Percentiles rank a stretch among this genome's conserved stretches.
These are phyloP conservation scores for Malthinus seriepunctatus DNA, from an alignment of 2,888 invertebrate species.

Conservation along the genomic window DNA sequence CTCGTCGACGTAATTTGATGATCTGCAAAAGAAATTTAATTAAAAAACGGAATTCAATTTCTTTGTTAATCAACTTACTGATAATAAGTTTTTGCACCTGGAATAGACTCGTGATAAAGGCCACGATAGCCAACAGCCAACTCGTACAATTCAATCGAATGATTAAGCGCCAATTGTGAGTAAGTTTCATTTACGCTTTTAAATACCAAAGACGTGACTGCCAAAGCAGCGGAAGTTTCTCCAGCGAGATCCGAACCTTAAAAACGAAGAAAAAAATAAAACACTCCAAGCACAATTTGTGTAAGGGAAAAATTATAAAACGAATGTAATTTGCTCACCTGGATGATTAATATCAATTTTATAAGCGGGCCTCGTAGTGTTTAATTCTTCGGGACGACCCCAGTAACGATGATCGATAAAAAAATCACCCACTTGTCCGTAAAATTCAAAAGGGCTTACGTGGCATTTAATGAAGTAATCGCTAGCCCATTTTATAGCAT, in stretches of 20 bases:
- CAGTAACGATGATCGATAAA: constrained; percentile 61
- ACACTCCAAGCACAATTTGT: no score
- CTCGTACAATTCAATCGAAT: constrained; percentile 57
- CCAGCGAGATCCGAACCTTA: constrained; percentile 63
- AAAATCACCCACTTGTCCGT: constrained; percentile 64
- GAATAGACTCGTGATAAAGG: constrained; percentile 58
- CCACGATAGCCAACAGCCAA: constrained; percentile 58
- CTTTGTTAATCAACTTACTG: constrained; percentile 46
- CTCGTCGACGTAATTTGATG: constrained; percentile 61
- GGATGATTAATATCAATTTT: constrained; percentile 61
- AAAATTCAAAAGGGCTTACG: constrained; percentile 56
- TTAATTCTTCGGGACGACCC: constrained; percentile 66
- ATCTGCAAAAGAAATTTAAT: constrained; percentile 43
- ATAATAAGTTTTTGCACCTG: constrained; percentile 57
- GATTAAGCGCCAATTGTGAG: constrained; percentile 53
- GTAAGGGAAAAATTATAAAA: background rate
- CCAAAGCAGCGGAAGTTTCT: constrained; percentile 59
- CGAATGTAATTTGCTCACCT: constrained; percentile 43
- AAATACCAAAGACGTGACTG: constrained; percentile 47
- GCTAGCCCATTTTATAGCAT: constrained; percentile 61
- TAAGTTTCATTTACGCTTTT: constrained; percentile 52
- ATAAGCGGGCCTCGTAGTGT: constrained; percentile 60
- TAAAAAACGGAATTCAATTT: background rate
- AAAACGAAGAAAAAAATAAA: background rate
- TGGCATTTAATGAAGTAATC: constrained; percentile 66